phyloP scores from a whole-genome alignment of 1,140 invertebrate genomes.

The Drosophila eugracilis region DNA sequence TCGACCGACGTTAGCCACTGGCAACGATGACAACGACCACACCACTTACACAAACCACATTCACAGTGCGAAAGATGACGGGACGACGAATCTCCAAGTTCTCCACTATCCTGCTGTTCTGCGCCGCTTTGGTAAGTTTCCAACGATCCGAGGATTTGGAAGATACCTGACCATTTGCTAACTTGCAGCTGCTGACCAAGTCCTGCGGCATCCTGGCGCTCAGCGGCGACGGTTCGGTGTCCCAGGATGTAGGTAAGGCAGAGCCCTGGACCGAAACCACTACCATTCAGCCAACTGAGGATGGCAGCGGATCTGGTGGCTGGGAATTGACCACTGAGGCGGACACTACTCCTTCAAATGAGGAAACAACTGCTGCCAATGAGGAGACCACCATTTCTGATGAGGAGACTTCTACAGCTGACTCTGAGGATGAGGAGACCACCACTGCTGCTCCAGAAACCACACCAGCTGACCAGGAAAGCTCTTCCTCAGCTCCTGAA shows the following conservation, averaged over 20 bases:
- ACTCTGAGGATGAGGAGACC: conserved; percentile 13
- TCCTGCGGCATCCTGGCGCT: conserved; percentile 63
- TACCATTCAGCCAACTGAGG: conserved; percentile 8
- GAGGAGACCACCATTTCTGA: conserved; percentile 9
- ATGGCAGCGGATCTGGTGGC: conserved; percentile 64
- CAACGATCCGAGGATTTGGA: neutral
- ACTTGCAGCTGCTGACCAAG: conserved; percentile 67
- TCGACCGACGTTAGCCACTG: conserved; percentile 78
- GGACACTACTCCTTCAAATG: conserved; percentile 15
- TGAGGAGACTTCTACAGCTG: conserved; percentile 15
- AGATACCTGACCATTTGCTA: conserved; percentile 40
- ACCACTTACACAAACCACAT: conserved; percentile 26
- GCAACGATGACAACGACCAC: conserved; percentile 61
- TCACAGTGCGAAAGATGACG: conserved; percentile 39
- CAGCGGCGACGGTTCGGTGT: conserved; percentile 37
- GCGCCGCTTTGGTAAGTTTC: conserved; percentile 60
- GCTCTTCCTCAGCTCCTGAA: neutral
- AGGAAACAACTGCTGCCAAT: conserved; percentile 15
- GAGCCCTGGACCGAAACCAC: conserved; percentile 51
- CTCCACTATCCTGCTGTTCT: conserved; percentile 53
- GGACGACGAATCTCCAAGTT: conserved; percentile 38
- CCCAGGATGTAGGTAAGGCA: conserved; percentile 27
- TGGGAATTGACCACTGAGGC: conserved; percentile 32
- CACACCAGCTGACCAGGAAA: neutral
- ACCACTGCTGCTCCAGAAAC: neutral